These are phyloP conservation scores for Rhegmatorhina hoffmannsi DNA, from an alignment of 2,113 vertebrate genomes.

Conservation along the genomic window DNA sequence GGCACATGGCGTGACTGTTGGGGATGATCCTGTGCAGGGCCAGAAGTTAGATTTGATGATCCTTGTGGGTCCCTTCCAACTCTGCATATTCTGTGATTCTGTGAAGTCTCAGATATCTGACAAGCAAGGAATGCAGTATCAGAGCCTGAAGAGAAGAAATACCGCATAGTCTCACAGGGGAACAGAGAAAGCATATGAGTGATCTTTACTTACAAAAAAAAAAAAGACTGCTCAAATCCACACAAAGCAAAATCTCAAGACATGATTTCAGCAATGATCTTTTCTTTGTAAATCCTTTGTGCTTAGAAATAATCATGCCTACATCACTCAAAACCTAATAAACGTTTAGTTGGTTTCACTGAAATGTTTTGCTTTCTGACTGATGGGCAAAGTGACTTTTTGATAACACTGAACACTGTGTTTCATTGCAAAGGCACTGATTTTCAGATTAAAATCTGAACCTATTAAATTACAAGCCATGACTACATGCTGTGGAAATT, in stretches of 20 bases:
- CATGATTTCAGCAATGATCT: background rate
- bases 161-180: background rate
- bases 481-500: constrained; percentile 14
- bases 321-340: background rate
- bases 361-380: background rate
- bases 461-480: constrained; percentile 16
- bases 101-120: background rate
- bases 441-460: constrained; percentile 24
- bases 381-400: background rate
- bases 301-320: background rate
- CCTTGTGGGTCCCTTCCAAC: background rate
- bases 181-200: background rate
- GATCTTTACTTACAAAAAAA: background rate
- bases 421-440: background rate
- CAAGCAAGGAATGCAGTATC: background rate
- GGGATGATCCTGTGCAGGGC: background rate
- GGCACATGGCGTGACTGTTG: background rate
- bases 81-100: background rate
- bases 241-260: background rate
- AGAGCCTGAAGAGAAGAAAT: background rate
- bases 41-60: background rate
- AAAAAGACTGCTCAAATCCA: background rate
- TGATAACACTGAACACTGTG: background rate
- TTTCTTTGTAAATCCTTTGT: background rate
- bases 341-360: background rate